Evolutionary conservation across 1,140 invertebrate genomes (phyloP).

Genomic region (Brachionus sp.): DNA sequence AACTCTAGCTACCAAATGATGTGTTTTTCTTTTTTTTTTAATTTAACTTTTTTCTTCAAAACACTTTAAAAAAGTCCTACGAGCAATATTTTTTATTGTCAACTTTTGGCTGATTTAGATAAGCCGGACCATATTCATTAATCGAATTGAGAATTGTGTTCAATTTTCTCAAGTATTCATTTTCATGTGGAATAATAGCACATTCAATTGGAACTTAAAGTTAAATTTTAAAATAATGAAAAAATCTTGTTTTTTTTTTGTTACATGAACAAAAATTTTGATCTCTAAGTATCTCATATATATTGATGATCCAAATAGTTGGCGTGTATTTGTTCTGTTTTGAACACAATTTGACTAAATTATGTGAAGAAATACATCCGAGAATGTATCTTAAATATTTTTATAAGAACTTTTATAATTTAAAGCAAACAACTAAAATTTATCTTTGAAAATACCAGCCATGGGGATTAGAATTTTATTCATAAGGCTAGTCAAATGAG

Average conservation of each 20-base stretch:
- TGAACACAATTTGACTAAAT: constrained; percentile 17
- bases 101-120: constrained; percentile 24
- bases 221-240: neutral
- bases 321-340: constrained; percentile 23
- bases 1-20: neutral
- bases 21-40: constrained; percentile 1
- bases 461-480: too few relatives aligned
- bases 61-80: neutral
- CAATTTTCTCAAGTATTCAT: constrained; percentile 12
- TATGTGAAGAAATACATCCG: constrained; percentile 4
- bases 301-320: constrained; percentile 34
- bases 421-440: neutral
- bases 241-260: neutral
- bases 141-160: neutral
- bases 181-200: constrained; percentile 14
- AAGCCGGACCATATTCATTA: constrained; percentile 9
- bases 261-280: constrained; percentile 28
- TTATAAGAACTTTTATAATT: neutral
- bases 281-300: constrained; percentile 7
- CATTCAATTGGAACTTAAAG: constrained; percentile 34
- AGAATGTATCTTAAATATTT: neutral
- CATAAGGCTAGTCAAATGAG: neutral
- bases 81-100: constrained; percentile 46
- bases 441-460: too few relatives aligned
- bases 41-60: neutral